Conservation (phyloP, 2,888 invertebrate species). For the Lasioglossum lativentre region DNA sequence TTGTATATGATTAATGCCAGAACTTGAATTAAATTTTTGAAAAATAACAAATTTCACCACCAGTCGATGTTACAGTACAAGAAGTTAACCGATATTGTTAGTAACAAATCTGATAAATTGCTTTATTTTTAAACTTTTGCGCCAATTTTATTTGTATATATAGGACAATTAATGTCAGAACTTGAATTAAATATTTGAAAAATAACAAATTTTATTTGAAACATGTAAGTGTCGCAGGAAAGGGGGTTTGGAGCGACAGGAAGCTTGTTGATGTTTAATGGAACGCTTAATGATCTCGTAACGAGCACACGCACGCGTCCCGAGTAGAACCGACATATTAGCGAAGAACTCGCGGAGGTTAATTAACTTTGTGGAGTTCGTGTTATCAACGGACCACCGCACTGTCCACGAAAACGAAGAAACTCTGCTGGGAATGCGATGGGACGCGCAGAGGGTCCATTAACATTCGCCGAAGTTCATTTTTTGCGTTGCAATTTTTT, state of each 20-base stretch:
- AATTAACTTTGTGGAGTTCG: slow-evolving; percentile 42
- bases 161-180: no score
- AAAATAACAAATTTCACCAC: no score
- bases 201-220: no score
- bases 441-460: background rate
- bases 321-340: background rate
- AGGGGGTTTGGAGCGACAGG: slow-evolving; percentile 30
- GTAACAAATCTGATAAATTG: no score
- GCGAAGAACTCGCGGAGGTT: slow-evolving; percentile 26
- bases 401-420: background rate
- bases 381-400: slow-evolving; percentile 36
- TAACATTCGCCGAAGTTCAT: background rate
- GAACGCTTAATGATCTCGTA: slow-evolving; percentile 31
- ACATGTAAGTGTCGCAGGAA: slow-evolving; percentile 24
- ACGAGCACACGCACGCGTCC: slow-evolving; percentile 16
- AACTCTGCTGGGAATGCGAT: background rate
- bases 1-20: no score
- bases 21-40: no score
- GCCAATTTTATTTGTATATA: no score
- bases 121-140: no score
- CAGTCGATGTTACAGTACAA: no score
- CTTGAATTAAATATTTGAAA: no score
- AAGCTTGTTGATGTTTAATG: slow-evolving; percentile 49
- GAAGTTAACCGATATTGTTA: no score
- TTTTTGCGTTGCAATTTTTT: background rate